Conservation (phyloP, 1,140 invertebrate genomes). For the Hypsibius dujardini region DNA sequence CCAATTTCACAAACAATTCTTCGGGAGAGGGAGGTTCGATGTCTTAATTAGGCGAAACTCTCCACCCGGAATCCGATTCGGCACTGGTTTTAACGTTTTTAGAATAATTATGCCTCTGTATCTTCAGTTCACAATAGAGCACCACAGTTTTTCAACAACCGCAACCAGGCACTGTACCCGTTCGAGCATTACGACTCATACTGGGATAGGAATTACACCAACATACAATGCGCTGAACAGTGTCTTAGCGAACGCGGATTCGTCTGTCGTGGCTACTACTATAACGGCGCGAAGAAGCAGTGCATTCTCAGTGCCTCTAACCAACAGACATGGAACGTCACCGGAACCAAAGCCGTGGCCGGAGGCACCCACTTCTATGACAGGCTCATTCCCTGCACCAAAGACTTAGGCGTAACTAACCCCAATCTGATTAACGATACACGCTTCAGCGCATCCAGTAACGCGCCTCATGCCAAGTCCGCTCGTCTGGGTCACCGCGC, state of each 20-base stretch:
- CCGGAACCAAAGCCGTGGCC: neutral
- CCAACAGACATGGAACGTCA: neutral
- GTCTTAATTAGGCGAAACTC: no score
- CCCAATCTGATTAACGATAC: neutral
- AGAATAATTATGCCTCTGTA: no score
- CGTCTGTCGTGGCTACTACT: slow-evolving; percentile 5
- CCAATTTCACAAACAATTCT: no score
- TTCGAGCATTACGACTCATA: neutral
- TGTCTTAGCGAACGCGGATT: neutral
- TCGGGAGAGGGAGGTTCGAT: no score
- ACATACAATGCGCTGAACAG: neutral
- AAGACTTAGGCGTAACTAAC: neutral
- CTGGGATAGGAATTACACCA: neutral
- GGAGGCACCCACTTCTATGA: neutral
- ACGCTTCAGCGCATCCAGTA: neutral
- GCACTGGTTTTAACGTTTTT: no score
- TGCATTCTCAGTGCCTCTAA: neutral
- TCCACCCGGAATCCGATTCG: no score
- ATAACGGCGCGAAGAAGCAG: neutral
- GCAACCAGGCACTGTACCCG: neutral
- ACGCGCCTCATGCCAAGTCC: neutral
- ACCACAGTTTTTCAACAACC: neutral
- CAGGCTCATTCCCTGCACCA: neutral
- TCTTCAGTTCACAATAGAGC: neutral
- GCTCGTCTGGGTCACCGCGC: neutral